A percentile compares a stretch with the other conserved stretches of the same genome.
These are phyloP conservation scores for Cotesia congregata DNA, from an alignment of 2,888 invertebrate species.

Conservation along the genomic window DNA sequence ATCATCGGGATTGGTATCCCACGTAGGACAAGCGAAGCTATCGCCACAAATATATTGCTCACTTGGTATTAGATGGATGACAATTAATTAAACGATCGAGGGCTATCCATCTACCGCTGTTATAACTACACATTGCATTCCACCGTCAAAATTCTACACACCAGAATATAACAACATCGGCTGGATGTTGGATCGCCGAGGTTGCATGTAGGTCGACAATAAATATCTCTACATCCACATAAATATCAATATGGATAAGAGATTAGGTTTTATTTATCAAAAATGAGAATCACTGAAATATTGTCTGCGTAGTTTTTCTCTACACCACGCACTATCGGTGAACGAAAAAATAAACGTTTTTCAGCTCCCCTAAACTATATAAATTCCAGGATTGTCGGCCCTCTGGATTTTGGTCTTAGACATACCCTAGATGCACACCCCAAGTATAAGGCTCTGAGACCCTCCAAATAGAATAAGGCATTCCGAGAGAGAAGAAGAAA, in stretches of 20 bases:
- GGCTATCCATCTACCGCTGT: not conserved
- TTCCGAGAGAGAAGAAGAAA: slow-evolving; percentile 30
- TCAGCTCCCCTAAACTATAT: slow-evolving; percentile 42
- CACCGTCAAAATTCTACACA: not conserved
- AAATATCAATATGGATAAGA: not conserved
- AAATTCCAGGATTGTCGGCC: slow-evolving; percentile 42
- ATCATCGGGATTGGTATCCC: slow-evolving; percentile 6
- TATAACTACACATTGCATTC: not conserved
- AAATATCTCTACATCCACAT: not conserved
- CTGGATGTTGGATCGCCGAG: not conserved
- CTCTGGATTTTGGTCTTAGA: slow-evolving; percentile 45
- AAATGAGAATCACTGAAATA: slow-evolving; percentile 52
- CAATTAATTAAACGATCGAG: slow-evolving; percentile 9
- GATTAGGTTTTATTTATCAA: not conserved
- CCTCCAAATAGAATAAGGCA: slow-evolving; percentile 40
- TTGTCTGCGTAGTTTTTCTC: slow-evolving; percentile 38
- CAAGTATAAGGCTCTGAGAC: slow-evolving; percentile 32
- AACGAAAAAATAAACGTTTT: slow-evolving; percentile 49
- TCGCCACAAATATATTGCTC: not conserved
- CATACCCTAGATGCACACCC: slow-evolving; percentile 37
- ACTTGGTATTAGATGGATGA: not conserved
- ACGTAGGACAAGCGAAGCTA: slow-evolving; percentile 25
- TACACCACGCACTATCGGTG: slow-evolving; percentile 16
- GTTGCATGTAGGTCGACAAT: not conserved
- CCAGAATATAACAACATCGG: not conserved